A percentile compares a stretch with the other conserved stretches of the same genome.
Evolutionary conservation across 2,888 invertebrate species (phyloP).

Genomic region (Pyrrhia umbra): DNA sequence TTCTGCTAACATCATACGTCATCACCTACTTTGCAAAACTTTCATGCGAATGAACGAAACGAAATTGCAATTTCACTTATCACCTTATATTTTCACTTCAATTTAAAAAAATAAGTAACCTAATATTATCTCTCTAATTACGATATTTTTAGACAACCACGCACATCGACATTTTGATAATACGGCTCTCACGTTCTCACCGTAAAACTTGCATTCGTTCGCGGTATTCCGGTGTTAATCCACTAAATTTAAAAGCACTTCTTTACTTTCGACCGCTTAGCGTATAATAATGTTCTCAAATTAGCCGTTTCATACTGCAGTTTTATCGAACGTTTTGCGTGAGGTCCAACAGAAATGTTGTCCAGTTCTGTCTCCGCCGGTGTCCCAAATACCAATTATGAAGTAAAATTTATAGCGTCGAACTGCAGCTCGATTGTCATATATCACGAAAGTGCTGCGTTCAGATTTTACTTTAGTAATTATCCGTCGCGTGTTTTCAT

Average conservation of each 20-base stretch:
- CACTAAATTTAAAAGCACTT: constrained; percentile 37
- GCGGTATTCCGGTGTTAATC: constrained; percentile 50
- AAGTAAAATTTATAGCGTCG: constrained; percentile 67
- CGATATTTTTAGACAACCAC: constrained; percentile 60
- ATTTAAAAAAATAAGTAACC: constrained; percentile 59
- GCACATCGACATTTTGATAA: constrained; percentile 54
- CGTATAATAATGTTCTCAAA: constrained; percentile 42
- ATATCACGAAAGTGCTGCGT: constrained; percentile 62
- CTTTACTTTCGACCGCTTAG: constrained; percentile 3
- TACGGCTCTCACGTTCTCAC: constrained; percentile 65
- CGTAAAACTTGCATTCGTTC: constrained; percentile 69
- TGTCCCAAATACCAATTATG: constrained; percentile 73
- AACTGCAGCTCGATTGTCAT: constrained; percentile 61
- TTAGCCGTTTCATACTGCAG: constrained; percentile 58
- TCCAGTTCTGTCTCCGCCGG: constrained; percentile 56
- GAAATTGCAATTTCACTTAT: constrained; percentile 63
- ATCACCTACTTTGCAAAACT: constrained; percentile 46
- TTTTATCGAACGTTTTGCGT: constrained; percentile 54
- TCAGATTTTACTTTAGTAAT: constrained; percentile 59
- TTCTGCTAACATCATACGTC: constrained; percentile 35
- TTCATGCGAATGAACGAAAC: constrained; percentile 48
- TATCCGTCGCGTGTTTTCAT: constrained; percentile 54
- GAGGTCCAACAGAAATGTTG: constrained; percentile 60
- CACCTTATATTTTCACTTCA: constrained; percentile 50
- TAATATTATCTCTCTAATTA: constrained; percentile 60